These are phyloP conservation scores for Calosoma granatense DNA, from an alignment of 1,140 invertebrate genomes.

Conservation along the genomic window DNA sequence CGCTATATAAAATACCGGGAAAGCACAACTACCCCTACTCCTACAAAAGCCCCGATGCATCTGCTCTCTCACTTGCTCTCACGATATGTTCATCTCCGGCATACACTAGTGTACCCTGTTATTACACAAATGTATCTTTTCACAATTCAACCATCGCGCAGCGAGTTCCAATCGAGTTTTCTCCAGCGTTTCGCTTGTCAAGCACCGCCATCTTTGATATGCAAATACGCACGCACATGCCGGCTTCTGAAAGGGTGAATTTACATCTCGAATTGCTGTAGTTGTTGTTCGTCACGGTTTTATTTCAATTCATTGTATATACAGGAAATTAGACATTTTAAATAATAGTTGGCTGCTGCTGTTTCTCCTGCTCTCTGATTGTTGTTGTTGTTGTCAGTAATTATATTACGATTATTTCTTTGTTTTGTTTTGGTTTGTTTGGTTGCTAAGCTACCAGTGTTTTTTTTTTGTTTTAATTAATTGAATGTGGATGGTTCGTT, in stretches of 20 bases:
- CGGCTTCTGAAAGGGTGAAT: not conserved
- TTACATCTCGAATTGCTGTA: not conserved
- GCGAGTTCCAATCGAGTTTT: too few species aligned
- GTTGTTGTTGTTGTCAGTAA: not conserved
- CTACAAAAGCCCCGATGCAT: not conserved
- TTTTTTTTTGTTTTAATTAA: not conserved
- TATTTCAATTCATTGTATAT: conserved; percentile 1
- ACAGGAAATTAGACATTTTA: conserved; percentile 7
- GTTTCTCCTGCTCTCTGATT: too few species aligned
- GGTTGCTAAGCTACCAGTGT: not conserved
- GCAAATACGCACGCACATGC: not conserved
- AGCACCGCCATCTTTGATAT: not conserved
- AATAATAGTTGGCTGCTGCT: too few species aligned
- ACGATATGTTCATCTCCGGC: too few species aligned
- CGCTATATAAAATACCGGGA: not conserved
- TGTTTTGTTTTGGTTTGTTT: too few species aligned
- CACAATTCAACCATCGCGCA: too few species aligned
- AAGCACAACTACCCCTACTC: too few species aligned
- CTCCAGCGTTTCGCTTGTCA: not conserved
- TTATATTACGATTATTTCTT: conserved; percentile 9
- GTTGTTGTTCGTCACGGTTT: not conserved
- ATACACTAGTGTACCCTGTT: not conserved
- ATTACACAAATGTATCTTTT: not conserved
- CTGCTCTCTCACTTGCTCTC: not conserved
- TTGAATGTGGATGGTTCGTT: conserved; percentile 4